phyloP scores from a whole-genome alignment of 2,888 invertebrate genomes.

The Ethmia dodecea region DNA sequence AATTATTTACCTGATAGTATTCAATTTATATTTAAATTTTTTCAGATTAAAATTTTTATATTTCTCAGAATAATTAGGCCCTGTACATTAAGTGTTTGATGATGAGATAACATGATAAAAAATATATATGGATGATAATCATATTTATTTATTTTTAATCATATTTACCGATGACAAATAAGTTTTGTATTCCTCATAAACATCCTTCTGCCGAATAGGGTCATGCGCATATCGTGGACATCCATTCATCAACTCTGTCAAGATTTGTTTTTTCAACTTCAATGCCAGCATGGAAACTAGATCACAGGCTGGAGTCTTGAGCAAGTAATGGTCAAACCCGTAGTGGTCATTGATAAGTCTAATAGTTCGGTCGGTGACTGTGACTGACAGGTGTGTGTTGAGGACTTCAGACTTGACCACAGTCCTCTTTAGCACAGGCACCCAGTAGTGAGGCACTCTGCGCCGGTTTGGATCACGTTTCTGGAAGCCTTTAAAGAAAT shows the following conservation, averaged over 20 bases:
- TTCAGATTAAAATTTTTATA: too few species aligned
- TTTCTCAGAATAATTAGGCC: too few species aligned
- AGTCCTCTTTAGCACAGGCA: constrained; percentile 86
- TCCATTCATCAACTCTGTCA: constrained; percentile 82
- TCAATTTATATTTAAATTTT: too few species aligned
- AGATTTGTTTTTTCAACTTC: constrained; percentile 90
- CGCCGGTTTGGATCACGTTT: constrained; percentile 78
- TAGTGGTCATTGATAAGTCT: constrained; percentile 91
- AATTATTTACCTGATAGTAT: too few species aligned
- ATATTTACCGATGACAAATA: constrained; percentile 88
- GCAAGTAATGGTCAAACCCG: constrained; percentile 96
- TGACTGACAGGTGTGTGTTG: constrained; percentile 88
- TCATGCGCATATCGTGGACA: constrained; percentile 83
- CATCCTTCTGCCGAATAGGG: constrained; percentile 80
- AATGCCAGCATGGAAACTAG: constrained; percentile 90
- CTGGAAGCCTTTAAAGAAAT: constrained; percentile 76
- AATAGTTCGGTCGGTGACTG: constrained; percentile 90
- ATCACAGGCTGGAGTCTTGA: constrained; percentile 96
- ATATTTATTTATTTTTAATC: too few species aligned
- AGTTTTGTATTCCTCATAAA: constrained; percentile 87
- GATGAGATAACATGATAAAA: too few species aligned
- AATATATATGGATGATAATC: too few species aligned
- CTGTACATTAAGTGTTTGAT: too few species aligned
- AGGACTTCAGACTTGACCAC: constrained; percentile 95
- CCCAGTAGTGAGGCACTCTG: constrained; percentile 92